Evolutionary conservation across 1,140 invertebrate genomes (phyloP).

Genomic region (Eupeodes corollae): DNA sequence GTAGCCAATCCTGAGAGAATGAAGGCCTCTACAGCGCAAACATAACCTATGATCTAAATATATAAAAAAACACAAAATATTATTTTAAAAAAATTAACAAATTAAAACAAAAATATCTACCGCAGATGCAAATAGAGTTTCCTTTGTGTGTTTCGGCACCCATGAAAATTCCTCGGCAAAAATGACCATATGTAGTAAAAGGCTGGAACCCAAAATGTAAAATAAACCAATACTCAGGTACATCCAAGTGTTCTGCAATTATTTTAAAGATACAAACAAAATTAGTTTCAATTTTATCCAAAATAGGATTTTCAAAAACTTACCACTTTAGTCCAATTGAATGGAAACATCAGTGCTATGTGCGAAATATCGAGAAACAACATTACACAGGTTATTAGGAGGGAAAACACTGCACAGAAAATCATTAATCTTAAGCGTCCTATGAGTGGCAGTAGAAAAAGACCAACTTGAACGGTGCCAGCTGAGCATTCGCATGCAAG

Average conservation of each 20-base stretch:
- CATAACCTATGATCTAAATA: conserved; percentile 39
- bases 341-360: conserved; percentile 65
- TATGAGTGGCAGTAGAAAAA: conserved; percentile 63
- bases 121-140: conserved; percentile 42
- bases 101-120: conserved; percentile 25
- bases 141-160: conserved; percentile 45
- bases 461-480: conserved; percentile 60
- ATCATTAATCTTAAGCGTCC: conserved; percentile 43
- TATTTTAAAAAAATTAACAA: no score
- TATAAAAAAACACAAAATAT: not conserved
- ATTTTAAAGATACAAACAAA: not conserved
- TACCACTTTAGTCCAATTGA: conserved; percentile 72
- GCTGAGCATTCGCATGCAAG: conserved; percentile 62
- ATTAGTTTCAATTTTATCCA: no score
- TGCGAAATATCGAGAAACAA: conserved; percentile 76
- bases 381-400: conserved; percentile 66
- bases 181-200: conserved; percentile 52
- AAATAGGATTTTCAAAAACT: conserved; percentile 21
- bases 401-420: conserved; percentile 62
- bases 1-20: conserved; percentile 37
- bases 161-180: conserved; percentile 50
- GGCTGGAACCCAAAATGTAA: conserved; percentile 50
- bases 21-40: conserved; percentile 40
- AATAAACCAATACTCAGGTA: conserved; percentile 52
- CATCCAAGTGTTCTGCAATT: conserved; percentile 47